A percentile compares a stretch with the other conserved stretches of the same genome.
phyloP scores from a whole-genome alignment of 2,797 vertebrate species.

The Micrastur ruficollis region DNA sequence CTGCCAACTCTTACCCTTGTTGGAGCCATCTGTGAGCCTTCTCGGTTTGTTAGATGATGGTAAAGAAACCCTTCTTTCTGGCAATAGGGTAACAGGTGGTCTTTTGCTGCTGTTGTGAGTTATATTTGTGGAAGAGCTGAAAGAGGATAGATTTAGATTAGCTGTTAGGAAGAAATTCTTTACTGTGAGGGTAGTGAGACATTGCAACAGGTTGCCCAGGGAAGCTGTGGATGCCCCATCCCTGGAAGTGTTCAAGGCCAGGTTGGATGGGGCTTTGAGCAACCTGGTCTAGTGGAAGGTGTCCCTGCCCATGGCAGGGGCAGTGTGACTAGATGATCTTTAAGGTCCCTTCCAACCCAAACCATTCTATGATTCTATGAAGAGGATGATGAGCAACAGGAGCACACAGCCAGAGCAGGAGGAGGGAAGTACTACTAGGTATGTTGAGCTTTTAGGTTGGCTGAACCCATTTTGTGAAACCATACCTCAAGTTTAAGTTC shows the following conservation, averaged over 20 bases:
- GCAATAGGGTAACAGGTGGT: accelerated
- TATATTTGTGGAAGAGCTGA: background rate
- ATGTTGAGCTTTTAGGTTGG: background rate
- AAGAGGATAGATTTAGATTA: no score
- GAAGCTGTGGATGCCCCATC: no score
- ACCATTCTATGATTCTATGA: no score
- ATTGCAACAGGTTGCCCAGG: no score
- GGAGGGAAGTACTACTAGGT: background rate
- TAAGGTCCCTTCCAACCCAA: no score
- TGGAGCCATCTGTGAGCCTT: background rate
- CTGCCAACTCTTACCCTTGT: background rate
- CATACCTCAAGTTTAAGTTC: background rate
- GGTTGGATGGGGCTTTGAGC: no score
- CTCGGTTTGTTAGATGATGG: background rate
- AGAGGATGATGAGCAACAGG: background rate
- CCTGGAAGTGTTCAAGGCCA: no score
- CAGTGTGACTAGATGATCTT: no score
- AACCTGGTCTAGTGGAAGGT: no score
- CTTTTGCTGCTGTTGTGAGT: background rate
- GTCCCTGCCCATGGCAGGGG: no score
- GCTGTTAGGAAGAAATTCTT: no score
- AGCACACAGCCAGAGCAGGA: background rate
- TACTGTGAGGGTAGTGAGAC: no score
- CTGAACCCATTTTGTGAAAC: background rate
- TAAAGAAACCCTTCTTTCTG: background rate